Percentiles rank a stretch among this genome's conserved stretches.
Evolutionary conservation across 2,113 vertebrate genomes (phyloP).

Genomic region (Tylochromis polylepis): DNA sequence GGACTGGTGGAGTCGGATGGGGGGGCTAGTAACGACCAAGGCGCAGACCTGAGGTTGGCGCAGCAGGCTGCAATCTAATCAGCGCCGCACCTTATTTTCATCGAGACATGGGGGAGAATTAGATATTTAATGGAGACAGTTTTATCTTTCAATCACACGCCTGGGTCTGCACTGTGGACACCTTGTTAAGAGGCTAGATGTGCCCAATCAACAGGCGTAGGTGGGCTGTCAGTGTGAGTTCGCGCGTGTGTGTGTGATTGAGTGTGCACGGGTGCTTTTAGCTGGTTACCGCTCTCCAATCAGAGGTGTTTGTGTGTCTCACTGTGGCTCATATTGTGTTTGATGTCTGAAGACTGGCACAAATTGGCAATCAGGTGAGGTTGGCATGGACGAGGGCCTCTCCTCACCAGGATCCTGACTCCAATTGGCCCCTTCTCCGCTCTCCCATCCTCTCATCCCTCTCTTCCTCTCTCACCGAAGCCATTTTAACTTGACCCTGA

Average conservation of each 20-base stretch:
- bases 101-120: slow-evolving; percentile 36
- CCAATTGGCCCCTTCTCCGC: slow-evolving; percentile 44
- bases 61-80: slow-evolving; percentile 53
- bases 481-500: slow-evolving; percentile 63
- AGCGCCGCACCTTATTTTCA: slow-evolving; percentile 44
- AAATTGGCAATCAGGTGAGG: slow-evolving; percentile 75
- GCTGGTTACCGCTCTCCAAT: slow-evolving; percentile 30
- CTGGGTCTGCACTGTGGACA: slow-evolving; percentile 24
- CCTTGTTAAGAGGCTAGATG: slow-evolving; percentile 41
- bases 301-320: slow-evolving; percentile 14
- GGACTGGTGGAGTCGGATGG: background rate
- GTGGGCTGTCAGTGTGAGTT: slow-evolving; percentile 28
- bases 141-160: slow-evolving; percentile 53
- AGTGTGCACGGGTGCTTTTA: slow-evolving; percentile 10
- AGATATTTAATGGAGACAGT: slow-evolving; percentile 32
- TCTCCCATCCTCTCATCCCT: slow-evolving; percentile 33
- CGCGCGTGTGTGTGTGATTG: background rate
- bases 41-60: slow-evolving; percentile 8
- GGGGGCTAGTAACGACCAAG: slow-evolving; percentile 37
- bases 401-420: slow-evolving; percentile 49
- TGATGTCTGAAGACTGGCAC: slow-evolving; percentile 61
- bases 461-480: slow-evolving; percentile 22
- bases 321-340: slow-evolving; percentile 17
- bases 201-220: slow-evolving; percentile 42
- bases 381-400: slow-evolving; percentile 53